These are phyloP conservation scores for Cryptosula pallasiana DNA, from an alignment of 2,888 invertebrate genomes.

Conservation along the genomic window DNA sequence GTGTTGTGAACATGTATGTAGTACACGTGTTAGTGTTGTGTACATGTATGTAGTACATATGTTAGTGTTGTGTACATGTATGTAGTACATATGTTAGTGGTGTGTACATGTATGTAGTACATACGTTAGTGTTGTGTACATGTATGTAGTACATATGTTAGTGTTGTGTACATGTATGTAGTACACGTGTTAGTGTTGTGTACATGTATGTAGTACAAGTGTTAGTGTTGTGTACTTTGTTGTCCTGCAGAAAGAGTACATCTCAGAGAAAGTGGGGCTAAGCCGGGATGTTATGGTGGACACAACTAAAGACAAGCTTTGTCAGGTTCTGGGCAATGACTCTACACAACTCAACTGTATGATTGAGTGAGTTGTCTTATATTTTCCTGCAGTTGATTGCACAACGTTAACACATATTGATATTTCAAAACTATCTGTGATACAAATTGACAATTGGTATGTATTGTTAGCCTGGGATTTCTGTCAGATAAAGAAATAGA, in stretches of 20 bases:
- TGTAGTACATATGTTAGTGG: too few relatives aligned
- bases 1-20: conserved; percentile 90
- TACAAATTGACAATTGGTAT: background rate
- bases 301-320: conserved; percentile 77
- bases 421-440: background rate
- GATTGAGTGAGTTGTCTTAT: conserved; percentile 59
- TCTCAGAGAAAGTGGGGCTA: conserved; percentile 75
- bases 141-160: conserved; percentile 65
- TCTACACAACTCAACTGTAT: conserved; percentile 64
- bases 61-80: too few relatives aligned
- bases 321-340: conserved; percentile 68
- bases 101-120: background rate
- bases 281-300: conserved; percentile 80
- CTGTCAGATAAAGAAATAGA: conserved; percentile 75
- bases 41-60: too few relatives aligned
- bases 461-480: conserved; percentile 65
- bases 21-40: conserved; percentile 8
- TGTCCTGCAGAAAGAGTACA: conserved; percentile 66
- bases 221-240: background rate
- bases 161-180: background rate
- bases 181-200: too few relatives aligned
- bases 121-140: too few relatives aligned
- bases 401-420: background rate
- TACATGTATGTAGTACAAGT: too few relatives aligned
- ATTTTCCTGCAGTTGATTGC: background rate